Evolutionary conservation across 1,140 invertebrate species (phyloP).

Genomic region (Formica selysi): DNA sequence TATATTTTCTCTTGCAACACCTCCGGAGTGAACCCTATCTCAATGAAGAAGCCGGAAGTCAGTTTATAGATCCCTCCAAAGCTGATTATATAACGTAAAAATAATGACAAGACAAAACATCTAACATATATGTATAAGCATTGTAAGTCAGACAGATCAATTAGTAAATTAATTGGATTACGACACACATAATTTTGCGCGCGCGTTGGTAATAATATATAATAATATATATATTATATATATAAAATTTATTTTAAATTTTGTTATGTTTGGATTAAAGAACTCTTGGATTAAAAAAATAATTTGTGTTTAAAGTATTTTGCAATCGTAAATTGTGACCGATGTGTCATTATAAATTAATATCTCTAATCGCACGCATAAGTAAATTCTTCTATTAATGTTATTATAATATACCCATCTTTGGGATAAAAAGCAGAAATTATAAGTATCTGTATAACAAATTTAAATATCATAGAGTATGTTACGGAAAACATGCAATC

Average conservation of each 20-base stretch:
- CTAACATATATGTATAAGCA: too few species aligned
- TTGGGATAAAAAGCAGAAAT: background rate
- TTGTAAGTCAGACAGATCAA: too few species aligned
- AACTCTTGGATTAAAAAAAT: background rate
- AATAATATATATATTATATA: background rate
- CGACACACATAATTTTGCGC: too few species aligned
- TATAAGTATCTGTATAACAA: background rate
- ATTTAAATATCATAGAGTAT: background rate
- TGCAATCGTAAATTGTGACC: background rate
- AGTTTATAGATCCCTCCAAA: too few species aligned
- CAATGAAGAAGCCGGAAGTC: background rate
- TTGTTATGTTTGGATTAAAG: background rate
- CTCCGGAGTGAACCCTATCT: background rate
- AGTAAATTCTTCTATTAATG: background rate
- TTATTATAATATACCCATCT: too few species aligned
- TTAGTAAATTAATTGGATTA: too few species aligned
- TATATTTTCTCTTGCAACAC: background rate
- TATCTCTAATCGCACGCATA: background rate
- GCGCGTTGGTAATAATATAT: too few species aligned
- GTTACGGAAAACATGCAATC: background rate
- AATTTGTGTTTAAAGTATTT: background rate
- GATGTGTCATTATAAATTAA: background rate
- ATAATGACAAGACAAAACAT: too few species aligned
- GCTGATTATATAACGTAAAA: too few species aligned
- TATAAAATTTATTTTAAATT: background rate